phyloP scores from a whole-genome alignment of 2,797 vertebrate species.

The Hydrophis major region DNA sequence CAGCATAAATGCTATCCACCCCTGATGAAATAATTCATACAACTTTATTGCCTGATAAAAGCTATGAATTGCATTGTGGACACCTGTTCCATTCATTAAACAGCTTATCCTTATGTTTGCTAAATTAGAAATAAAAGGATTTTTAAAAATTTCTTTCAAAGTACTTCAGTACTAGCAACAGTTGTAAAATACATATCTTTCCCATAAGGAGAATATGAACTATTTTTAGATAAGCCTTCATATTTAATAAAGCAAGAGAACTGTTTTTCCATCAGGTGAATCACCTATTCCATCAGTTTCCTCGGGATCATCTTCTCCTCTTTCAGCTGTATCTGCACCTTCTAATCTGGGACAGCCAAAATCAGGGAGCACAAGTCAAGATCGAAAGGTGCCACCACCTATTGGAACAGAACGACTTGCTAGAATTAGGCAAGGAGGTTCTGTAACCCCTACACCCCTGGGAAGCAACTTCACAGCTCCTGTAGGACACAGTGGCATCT shows the following conservation, averaged over 20 bases:
- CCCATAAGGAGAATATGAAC: not conserved
- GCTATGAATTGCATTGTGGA: not conserved
- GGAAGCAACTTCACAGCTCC: slow-evolving; percentile 93
- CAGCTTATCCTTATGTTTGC: not conserved
- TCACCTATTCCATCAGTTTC: slow-evolving; percentile 92
- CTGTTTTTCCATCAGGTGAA: slow-evolving; percentile 86
- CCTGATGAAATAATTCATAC: not conserved
- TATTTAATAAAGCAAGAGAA: slow-evolving; percentile 71
- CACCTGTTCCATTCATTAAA: not conserved
- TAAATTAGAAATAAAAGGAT: not conserved
- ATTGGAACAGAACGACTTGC: slow-evolving; percentile 96
- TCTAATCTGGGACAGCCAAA: slow-evolving; percentile 87
- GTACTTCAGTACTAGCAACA: not conserved
- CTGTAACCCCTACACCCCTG: slow-evolving; percentile 86
- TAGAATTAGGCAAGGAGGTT: slow-evolving; percentile 93
- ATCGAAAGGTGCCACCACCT: slow-evolving; percentile 95
- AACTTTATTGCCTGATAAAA: not conserved
- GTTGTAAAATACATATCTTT: not conserved
- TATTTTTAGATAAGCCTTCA: not conserved
- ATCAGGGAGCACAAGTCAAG: slow-evolving; percentile 78
- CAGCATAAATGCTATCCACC: not conserved
- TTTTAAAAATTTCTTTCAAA: not conserved
- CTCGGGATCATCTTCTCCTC: slow-evolving; percentile 89
- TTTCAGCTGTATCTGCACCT: slow-evolving; percentile 86
- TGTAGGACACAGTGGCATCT: slow-evolving; percentile 96